Conservation (phyloP, 2,888 invertebrate genomes). For the Tetragonisca angustula region DNA sequence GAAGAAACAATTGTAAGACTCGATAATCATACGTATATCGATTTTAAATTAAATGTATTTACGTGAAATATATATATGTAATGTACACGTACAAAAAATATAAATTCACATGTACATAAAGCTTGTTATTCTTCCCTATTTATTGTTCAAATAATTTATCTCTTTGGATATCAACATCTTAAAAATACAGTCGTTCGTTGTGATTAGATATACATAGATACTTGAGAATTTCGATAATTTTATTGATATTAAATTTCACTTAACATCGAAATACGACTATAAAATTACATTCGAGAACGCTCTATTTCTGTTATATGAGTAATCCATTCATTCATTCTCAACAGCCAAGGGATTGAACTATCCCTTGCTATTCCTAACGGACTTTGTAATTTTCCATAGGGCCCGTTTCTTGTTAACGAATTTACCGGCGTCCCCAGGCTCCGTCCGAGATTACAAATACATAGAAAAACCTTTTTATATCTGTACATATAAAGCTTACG, state of each 20-base stretch:
- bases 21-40: neutral
- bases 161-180: neutral
- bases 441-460: slow-evolving; percentile 2
- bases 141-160: neutral
- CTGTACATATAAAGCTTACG: neutral
- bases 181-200: neutral
- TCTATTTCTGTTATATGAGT: neutral
- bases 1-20: neutral
- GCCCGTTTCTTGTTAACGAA: slow-evolving; percentile 36
- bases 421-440: slow-evolving; percentile 7
- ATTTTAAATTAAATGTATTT: neutral
- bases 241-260: neutral
- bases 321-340: slow-evolving; percentile 22
- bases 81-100: neutral
- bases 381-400: slow-evolving; percentile 59
- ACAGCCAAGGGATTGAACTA: slow-evolving; percentile 26
- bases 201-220: neutral
- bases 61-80: neutral
- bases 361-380: slow-evolving; percentile 41
- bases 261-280: neutral
- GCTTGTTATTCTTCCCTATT: neutral
- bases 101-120: neutral
- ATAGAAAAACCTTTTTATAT: neutral
- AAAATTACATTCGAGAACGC: slow-evolving; percentile 9
- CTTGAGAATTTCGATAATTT: neutral